phyloP scores from a whole-genome alignment of 1,140 invertebrate species.

The Scaptomyza graminum region DNA sequence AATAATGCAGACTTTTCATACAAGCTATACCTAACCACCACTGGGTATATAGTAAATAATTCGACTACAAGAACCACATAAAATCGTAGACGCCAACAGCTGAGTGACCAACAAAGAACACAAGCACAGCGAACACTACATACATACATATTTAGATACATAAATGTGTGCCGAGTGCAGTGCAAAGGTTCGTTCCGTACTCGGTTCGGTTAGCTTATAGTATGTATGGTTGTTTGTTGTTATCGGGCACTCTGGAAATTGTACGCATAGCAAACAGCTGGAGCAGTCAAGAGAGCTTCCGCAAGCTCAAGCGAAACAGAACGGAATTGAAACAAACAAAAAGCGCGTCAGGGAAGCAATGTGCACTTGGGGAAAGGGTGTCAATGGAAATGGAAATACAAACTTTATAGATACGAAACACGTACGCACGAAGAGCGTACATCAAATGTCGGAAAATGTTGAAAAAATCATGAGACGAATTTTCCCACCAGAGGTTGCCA shows the following conservation, averaged over 20 bases:
- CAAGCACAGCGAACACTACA: too few species aligned
- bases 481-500: conserved; percentile 45
- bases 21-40: too few species aligned
- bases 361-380: conserved; percentile 60
- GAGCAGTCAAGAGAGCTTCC: conserved; percentile 18
- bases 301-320: conserved; percentile 21
- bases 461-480: conserved; percentile 30
- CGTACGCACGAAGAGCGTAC: conserved; percentile 33
- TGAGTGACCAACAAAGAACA: too few species aligned
- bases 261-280: conserved; percentile 34
- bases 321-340: conserved; percentile 20
- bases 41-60: too few species aligned
- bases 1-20: too few species aligned
- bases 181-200: neutral
- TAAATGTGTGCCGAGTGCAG: too few species aligned
- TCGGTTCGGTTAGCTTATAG: neutral
- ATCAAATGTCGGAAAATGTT: conserved; percentile 31
- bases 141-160: too few species aligned
- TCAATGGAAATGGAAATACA: conserved; percentile 80
- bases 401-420: conserved; percentile 68
- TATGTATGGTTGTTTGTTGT: conserved; percentile 29
- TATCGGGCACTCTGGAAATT: conserved; percentile 37
- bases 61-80: too few species aligned
- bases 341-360: conserved; percentile 1
- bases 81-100: too few species aligned